phyloP scores from a whole-genome alignment of 2,888 invertebrate genomes.

The Spilarctia lutea region DNA sequence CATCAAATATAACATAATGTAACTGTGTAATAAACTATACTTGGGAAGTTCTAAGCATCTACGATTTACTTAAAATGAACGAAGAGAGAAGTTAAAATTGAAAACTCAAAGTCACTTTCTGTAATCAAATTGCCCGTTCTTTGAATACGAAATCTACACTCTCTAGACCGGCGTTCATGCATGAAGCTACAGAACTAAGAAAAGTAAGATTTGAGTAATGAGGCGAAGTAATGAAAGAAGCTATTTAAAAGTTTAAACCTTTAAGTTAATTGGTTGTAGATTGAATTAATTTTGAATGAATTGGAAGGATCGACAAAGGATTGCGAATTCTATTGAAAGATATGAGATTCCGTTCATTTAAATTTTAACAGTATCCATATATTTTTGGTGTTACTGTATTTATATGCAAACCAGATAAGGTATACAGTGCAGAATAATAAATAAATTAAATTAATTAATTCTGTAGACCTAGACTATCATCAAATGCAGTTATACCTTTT shows the following conservation, averaged over 20 bases:
- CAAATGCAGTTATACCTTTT: constrained; percentile 16
- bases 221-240: neutral
- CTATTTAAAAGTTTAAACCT: neutral
- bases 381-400: too few species aligned
- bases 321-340: neutral
- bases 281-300: neutral
- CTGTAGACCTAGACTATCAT: constrained; percentile 7
- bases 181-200: constrained; percentile 19
- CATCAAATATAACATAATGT: too few species aligned
- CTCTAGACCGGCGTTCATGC: constrained; percentile 10
- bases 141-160: constrained; percentile 30
- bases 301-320: neutral
- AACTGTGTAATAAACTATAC: too few species aligned
- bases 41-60: neutral
- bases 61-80: constrained; percentile 14
- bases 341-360: neutral
- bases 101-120: constrained; percentile 41
- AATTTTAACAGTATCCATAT: too few species aligned
- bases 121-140: constrained; percentile 38
- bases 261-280: neutral
- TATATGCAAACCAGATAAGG: too few species aligned
- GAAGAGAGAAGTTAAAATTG: constrained; percentile 18
- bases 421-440: neutral
- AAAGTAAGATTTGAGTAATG: constrained; percentile 11
- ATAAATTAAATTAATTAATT: neutral